Conservation (phyloP, 1,140 invertebrate genomes). For the Zeugodacus cucurbitae region DNA sequence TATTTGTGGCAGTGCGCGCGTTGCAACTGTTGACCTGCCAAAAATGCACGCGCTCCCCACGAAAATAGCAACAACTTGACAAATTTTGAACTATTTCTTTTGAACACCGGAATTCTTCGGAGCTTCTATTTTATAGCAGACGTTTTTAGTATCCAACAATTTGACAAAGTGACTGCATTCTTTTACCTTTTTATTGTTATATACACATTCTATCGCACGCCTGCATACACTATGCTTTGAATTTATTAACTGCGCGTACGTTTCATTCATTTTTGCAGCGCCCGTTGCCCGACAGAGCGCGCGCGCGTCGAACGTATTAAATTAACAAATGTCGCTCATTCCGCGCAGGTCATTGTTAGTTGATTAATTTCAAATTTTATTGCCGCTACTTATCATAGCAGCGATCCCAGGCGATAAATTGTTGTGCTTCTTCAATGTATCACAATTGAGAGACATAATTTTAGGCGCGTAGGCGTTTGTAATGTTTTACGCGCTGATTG, state of each 20-base stretch:
- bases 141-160: not conserved
- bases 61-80: not conserved
- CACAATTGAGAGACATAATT: not conserved
- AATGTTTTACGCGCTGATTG: not conserved
- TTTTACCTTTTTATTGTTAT: not conserved
- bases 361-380: conserved; percentile 37
- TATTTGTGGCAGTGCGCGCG: not conserved
- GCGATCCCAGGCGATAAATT: not conserved
- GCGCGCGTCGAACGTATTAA: not conserved
- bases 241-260: not conserved
- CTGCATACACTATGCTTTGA: no score
- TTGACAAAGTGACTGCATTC: not conserved
- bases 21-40: not conserved
- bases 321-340: conserved; percentile 22
- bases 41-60: not conserved
- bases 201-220: not conserved
- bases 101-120: not conserved
- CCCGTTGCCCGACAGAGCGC: no score
- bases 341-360: not conserved
- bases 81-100: not conserved
- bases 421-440: not conserved
- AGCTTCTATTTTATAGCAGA: not conserved
- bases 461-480: not conserved
- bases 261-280: not conserved
- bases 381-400: not conserved